Conservation (phyloP, 2,888 invertebrate genomes). For the Pardosa pseudoannulata region DNA sequence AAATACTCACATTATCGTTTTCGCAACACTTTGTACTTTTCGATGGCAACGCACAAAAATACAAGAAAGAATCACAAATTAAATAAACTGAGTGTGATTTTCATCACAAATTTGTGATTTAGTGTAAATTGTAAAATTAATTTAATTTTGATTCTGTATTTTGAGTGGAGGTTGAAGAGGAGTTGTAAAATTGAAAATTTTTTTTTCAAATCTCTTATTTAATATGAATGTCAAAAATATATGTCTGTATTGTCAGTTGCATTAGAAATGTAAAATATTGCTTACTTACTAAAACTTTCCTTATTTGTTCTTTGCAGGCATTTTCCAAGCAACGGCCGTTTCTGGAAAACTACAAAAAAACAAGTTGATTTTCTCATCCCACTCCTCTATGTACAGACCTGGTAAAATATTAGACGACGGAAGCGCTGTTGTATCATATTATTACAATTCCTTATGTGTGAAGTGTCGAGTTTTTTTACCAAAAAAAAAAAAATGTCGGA, state of each 20-base stretch:
- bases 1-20: constrained; percentile 41
- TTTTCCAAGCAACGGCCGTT: background rate
- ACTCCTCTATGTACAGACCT: background rate
- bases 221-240: too few species aligned
- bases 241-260: too few species aligned
- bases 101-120: too few species aligned
- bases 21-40: constrained; percentile 50
- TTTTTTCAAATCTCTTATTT: too few species aligned
- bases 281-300: too few species aligned
- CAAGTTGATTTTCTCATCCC: background rate
- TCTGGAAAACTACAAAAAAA: background rate
- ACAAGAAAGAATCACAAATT: constrained; percentile 13
- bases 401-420: background rate
- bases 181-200: too few species aligned
- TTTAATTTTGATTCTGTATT: too few species aligned
- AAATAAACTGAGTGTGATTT: too few species aligned
- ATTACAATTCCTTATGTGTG: background rate
- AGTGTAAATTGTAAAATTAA: too few species aligned
- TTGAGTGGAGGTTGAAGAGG: too few species aligned
- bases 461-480: background rate
- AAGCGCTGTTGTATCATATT: background rate
- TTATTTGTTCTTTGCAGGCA: background rate
- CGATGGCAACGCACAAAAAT: constrained; percentile 48
- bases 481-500: background rate
- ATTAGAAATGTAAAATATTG: too few species aligned